These are phyloP conservation scores for Microcebus tavaratra DNA, from an alignment of 2,113 vertebrate species.

Conservation along the genomic window DNA sequence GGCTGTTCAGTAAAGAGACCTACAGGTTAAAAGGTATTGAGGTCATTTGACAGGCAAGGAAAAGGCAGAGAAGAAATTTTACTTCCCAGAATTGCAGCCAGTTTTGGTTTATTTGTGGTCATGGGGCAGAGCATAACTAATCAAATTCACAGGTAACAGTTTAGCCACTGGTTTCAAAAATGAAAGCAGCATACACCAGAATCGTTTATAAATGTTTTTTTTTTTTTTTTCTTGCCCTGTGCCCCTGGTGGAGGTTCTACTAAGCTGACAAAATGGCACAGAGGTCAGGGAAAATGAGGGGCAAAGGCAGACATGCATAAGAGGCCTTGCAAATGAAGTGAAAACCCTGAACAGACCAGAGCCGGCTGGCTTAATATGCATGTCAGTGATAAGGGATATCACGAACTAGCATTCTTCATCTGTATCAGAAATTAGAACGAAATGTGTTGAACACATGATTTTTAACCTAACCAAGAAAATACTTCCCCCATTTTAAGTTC, in stretches of 20 bases:
- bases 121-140: neutral
- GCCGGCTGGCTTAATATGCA: neutral
- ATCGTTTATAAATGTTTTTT: neutral
- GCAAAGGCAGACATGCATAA: neutral
- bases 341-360: neutral
- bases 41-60: neutral
- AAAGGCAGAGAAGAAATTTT: neutral
- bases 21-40: neutral
- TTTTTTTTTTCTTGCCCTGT: neutral
- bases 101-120: neutral
- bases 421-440: neutral
- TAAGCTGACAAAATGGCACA: neutral
- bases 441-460: neutral
- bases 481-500: neutral
- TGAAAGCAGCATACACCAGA: neutral
- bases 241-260: neutral
- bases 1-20: neutral
- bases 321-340: neutral
- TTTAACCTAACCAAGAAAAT: slow-evolving; percentile 13
- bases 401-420: neutral
- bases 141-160: neutral
- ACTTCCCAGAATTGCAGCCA: neutral
- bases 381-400: neutral
- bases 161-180: neutral
- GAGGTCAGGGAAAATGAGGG: neutral